These are phyloP conservation scores for Zaprionus nigranus DNA, from an alignment of 1,140 invertebrate species.

Conservation along the genomic window DNA sequence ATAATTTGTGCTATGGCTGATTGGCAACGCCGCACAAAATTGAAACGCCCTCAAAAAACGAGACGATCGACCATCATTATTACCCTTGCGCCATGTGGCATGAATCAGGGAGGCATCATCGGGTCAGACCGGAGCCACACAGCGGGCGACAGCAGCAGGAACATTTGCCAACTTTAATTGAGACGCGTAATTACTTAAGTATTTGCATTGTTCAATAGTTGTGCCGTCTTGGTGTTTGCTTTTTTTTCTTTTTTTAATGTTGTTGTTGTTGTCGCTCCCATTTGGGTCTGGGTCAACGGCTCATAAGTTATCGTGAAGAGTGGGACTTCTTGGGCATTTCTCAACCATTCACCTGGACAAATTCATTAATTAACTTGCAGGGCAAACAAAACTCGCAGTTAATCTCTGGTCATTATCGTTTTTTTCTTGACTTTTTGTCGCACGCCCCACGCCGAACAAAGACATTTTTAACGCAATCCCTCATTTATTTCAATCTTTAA, in stretches of 20 bases:
- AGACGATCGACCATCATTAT: conserved; percentile 36
- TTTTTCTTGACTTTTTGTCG: conserved; percentile 47
- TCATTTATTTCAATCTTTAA: conserved; percentile 21
- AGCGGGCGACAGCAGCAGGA: conserved; percentile 39
- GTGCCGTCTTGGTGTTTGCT: conserved; percentile 5
- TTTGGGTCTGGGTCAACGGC: conserved; percentile 71
- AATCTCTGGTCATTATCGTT: conserved; percentile 45
- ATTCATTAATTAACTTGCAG: conserved; percentile 67
- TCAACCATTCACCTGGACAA: conserved; percentile 39
- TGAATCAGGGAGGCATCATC: conserved; percentile 11
- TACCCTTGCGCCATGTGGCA: conserved; percentile 49
- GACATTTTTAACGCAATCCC: conserved; percentile 65
- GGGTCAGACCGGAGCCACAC: conserved; percentile 39
- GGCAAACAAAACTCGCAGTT: conserved; percentile 56
- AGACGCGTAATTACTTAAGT: conserved; percentile 62
- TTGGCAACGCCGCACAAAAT: conserved; percentile 61
- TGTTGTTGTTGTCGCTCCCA: conserved; percentile 43
- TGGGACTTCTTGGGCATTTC: conserved; percentile 52
- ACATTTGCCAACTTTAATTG: conserved; percentile 60
- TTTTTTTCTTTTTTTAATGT: conserved; percentile 38
- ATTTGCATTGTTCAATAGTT: conserved; percentile 50
- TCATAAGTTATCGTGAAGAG: conserved; percentile 54
- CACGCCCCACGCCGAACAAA: conserved; percentile 62
- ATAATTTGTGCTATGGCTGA: conserved; percentile 73
- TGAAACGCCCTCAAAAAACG: conserved; percentile 46